Percentiles rank a stretch among this genome's conserved stretches.
Evolutionary conservation across 2,888 invertebrate genomes (phyloP).

Genomic region (Euzetes globulus): DNA sequence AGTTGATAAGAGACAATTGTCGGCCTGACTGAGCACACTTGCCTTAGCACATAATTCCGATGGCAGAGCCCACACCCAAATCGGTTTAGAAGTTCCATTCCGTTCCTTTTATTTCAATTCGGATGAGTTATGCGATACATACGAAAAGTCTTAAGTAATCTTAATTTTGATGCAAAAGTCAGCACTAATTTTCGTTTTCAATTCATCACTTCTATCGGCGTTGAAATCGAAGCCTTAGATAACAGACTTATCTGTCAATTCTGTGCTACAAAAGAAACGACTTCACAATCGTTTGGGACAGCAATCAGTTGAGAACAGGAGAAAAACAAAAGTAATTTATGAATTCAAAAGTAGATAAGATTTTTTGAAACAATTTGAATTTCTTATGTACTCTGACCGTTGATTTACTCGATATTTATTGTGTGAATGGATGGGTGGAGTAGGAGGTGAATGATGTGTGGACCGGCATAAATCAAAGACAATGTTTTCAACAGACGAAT

Average conservation of each 20-base stretch:
- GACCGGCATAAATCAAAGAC: too few relatives aligned
- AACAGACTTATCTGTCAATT: neutral
- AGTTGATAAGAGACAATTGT: constrained; percentile 27
- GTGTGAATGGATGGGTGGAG: too few relatives aligned
- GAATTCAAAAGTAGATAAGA: neutral
- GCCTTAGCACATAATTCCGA: neutral
- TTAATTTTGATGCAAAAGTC: constrained; percentile 3
- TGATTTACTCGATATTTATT: too few relatives aligned
- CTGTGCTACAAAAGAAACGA: neutral
- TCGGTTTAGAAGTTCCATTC: constrained; percentile 6
- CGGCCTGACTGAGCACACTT: neutral
- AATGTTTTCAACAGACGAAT: too few relatives aligned
- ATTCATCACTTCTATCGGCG: constrained; percentile 1
- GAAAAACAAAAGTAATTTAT: neutral
- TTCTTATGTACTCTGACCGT: neutral
- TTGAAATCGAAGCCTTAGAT: neutral
- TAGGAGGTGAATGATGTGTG: too few relatives aligned
- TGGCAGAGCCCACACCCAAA: neutral
- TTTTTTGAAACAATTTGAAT: neutral
- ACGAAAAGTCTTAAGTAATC: neutral
- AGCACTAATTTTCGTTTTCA: neutral
- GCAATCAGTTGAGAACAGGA: neutral
- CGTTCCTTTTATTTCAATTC: neutral
- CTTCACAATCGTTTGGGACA: neutral
- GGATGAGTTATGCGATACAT: neutral